Evolutionary conservation across 2,888 invertebrate species (phyloP), one percentile per base, ranked within the genome.

Genomic region (Autographa gamma): DNA sequence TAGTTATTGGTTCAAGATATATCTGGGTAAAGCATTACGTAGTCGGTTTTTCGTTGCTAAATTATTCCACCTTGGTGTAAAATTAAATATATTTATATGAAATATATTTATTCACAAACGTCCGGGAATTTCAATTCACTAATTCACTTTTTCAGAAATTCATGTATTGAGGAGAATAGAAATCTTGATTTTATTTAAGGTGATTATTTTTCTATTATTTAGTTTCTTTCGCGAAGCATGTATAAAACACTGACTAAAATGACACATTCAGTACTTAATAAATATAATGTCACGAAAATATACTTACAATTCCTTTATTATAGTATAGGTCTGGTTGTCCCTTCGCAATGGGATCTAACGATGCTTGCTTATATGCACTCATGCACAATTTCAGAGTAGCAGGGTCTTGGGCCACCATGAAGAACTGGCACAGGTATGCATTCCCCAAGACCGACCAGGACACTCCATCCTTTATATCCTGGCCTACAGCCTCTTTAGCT

Each of bases 371-470:
- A 88, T 98, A 98, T 0, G 98, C 98, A 82, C 97, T 97, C 95
- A 98, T 96, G 77, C 97, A 97, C 74, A 97, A 96, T 83, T 97
- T 97, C 73, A 98, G 90, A 0, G 96, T 96, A 34, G 96, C 96
- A 0, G 97, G 97, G 85, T 97, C 97, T 88, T 98, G 98, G 2
- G 96, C 96, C 43, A 97, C 96, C 59, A 96, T 96, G 90, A 98
- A 98, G 91, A 97, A 98, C 67, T 97, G 96, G 66, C 98, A 97
- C 72, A 98, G 91, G 89, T 98, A 98, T 0, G 98, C 98, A 93
- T 98, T 98, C 34, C 98, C 98, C 63, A 98, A 93, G 66, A 98
- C 96, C 65, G 97, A 96, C 98, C 98, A 98, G 0, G 98, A 98
- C 9, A 96, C 94, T 0, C 98, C 98, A 93, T 98, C 98, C 64